Evolutionary conservation across 2,888 invertebrate genomes (phyloP).

Genomic region (Parascotia fuliginaria): DNA sequence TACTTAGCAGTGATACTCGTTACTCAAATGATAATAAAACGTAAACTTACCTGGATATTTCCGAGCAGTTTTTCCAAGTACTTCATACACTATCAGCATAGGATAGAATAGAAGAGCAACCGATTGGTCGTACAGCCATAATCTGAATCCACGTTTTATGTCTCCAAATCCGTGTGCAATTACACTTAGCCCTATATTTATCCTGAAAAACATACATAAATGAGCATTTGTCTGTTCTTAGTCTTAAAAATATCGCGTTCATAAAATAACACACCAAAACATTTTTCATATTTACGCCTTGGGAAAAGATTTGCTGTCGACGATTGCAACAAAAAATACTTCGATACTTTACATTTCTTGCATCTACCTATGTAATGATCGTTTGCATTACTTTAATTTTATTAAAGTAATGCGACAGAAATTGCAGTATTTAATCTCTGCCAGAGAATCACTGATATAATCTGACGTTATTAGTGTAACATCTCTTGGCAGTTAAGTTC

Average conservation of each 20-base stretch:
- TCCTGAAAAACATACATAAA: slow-evolving; percentile 50
- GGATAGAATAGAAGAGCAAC: slow-evolving; percentile 68
- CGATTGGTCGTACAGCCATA: slow-evolving; percentile 69
- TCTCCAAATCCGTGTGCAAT: slow-evolving; percentile 74
- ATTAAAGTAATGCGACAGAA: slow-evolving; percentile 25
- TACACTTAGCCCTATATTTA: slow-evolving; percentile 66
- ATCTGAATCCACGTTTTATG: slow-evolving; percentile 61
- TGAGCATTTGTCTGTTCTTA: not conserved
- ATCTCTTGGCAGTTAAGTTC: slow-evolving; percentile 18
- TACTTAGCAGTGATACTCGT: no score
- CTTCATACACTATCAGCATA: slow-evolving; percentile 56
- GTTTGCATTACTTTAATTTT: slow-evolving; percentile 20
- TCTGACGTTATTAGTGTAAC: slow-evolving; percentile 25
- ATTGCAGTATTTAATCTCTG: slow-evolving; percentile 35
- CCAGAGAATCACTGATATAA: slow-evolving; percentile 17
- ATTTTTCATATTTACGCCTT: slow-evolving; percentile 23
- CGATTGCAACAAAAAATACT: slow-evolving; percentile 16
- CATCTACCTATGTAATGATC: slow-evolving; percentile 14
- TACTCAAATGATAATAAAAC: no score
- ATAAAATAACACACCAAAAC: slow-evolving; percentile 25
- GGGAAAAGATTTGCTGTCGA: slow-evolving; percentile 27
- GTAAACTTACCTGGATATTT: slow-evolving; percentile 55
- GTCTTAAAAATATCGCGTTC: not conserved
- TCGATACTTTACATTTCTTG: not conserved
- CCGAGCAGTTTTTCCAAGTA: slow-evolving; percentile 49